phyloP scores from a whole-genome alignment of 2,113 vertebrate species.

The Thryonomys swinderianus region DNA sequence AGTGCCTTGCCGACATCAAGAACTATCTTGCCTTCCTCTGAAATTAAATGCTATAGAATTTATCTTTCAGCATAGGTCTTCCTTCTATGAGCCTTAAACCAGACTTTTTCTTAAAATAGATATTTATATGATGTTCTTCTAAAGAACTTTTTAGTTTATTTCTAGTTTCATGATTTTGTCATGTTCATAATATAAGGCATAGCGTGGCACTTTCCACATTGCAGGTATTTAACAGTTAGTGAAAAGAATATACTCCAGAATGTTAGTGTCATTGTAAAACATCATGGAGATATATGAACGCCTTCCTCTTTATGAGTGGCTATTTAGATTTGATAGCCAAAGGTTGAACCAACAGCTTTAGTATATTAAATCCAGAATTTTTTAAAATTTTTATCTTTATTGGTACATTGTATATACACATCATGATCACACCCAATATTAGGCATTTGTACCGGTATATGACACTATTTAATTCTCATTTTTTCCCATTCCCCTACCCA shows the following conservation, averaged over 20 bases:
- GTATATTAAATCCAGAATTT: not conserved
- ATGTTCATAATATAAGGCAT: not conserved
- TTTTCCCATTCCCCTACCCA: too few relatives aligned
- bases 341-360: not conserved
- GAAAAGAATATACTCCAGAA: not conserved
- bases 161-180: not conserved
- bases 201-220: not conserved
- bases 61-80: not conserved
- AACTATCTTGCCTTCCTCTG: not conserved
- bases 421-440: too few relatives aligned
- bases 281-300: not conserved
- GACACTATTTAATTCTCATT: too few relatives aligned
- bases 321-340: not conserved
- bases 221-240: not conserved
- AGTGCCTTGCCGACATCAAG: not conserved
- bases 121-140: not conserved
- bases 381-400: too few relatives aligned
- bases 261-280: not conserved
- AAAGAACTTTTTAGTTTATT: not conserved
- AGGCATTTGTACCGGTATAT: too few relatives aligned
- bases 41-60: not conserved
- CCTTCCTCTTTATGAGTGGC: not conserved
- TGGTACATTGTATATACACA: too few relatives aligned
- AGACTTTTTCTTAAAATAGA: not conserved
- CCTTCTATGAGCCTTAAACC: not conserved